A percentile compares a stretch with the other conserved stretches of the same genome.
Evolutionary conservation across 2,113 vertebrate genomes (phyloP).

Genomic region (Callipepla squamata): DNA sequence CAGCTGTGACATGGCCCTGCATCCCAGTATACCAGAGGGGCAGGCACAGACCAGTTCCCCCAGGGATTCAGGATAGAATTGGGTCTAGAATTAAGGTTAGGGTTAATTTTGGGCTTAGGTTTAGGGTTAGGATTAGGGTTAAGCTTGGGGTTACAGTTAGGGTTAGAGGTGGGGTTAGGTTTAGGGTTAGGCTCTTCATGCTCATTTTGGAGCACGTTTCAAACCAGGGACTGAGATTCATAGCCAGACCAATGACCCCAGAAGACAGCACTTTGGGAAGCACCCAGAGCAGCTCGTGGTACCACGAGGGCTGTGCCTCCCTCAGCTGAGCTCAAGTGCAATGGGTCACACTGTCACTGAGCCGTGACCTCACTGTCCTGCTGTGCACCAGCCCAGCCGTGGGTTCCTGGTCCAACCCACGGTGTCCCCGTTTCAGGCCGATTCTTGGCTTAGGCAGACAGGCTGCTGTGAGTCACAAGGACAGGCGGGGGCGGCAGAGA

Average conservation of each 20-base stretch:
- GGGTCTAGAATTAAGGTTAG: no score
- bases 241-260: background rate
- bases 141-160: no score
- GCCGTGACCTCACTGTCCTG: background rate
- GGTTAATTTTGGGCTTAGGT: no score
- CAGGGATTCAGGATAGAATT: background rate
- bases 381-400: background rate
- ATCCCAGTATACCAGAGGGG: background rate
- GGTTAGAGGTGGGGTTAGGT: no score
- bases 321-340: background rate
- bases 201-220: background rate
- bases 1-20: background rate
- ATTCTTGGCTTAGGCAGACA: background rate
- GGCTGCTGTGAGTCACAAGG: background rate
- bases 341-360: background rate
- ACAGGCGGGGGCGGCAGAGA: background rate
- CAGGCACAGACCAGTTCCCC: fast-evolving
- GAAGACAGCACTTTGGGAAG: background rate
- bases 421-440: background rate
- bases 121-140: no score
- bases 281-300: background rate
- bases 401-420: background rate
- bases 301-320: background rate
- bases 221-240: background rate
- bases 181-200: background rate